A percentile compares a stretch with the other conserved stretches of the same genome.
These are phyloP conservation scores for Helleia helle DNA, from an alignment of 2,888 invertebrate genomes.

Conservation along the genomic window DNA sequence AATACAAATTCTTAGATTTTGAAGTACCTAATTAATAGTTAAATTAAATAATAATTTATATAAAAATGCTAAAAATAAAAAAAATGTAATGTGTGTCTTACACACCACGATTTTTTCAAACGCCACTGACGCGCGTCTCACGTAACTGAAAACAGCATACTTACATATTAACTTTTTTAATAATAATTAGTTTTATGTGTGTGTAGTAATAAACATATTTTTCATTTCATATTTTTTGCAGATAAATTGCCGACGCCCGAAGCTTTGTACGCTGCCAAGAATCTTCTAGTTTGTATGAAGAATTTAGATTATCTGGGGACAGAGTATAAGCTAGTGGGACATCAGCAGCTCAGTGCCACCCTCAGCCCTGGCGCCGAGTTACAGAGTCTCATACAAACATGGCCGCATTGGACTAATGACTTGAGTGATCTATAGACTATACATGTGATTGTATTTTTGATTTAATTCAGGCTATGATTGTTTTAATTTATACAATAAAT, in stretches of 20 bases:
- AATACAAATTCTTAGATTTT: no score
- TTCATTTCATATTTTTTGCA: conserved; percentile 15
- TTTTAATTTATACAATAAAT: no score
- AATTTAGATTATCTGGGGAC: conserved; percentile 46
- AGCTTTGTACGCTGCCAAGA: conserved; percentile 55
- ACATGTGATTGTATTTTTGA: no score
- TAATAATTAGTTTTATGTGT: background rate
- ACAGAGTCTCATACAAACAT: conserved; percentile 60
- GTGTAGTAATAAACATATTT: background rate
- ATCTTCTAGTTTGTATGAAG: conserved; percentile 63
- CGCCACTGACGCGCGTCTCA: no score
- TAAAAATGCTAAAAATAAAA: no score
- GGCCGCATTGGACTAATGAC: conserved; percentile 49
- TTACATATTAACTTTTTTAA: background rate
- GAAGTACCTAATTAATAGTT: no score
- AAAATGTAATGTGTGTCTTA: no score
- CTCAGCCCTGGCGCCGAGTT: conserved; percentile 70
- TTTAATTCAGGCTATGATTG: no score
- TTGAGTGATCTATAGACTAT: conserved; percentile 10
- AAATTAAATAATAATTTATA: no score
- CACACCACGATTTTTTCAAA: no score
- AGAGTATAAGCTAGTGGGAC: conserved; percentile 68
- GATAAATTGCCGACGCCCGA: conserved; percentile 44
- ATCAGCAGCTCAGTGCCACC: conserved; percentile 64
- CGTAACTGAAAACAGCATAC: no score